Evolutionary conservation across 1,140 invertebrate genomes (phyloP).

Genomic region (Cataglyphis hispanica): DNA sequence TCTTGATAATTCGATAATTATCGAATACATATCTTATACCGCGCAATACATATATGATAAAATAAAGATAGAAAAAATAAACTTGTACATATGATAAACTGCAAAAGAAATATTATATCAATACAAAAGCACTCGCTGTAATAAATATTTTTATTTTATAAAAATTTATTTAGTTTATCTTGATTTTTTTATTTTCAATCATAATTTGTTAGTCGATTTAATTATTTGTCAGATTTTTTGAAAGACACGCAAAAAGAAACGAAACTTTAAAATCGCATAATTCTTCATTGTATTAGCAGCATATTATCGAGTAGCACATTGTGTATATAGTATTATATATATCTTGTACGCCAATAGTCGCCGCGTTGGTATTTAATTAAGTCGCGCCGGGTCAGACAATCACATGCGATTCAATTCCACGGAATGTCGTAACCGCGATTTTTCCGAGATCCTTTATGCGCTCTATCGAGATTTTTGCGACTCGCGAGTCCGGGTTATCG

Average conservation of each 20-base stretch:
- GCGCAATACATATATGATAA: background rate
- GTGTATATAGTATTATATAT: background rate
- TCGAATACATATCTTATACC: background rate
- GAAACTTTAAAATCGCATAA: background rate
- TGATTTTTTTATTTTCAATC: background rate
- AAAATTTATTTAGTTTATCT: background rate
- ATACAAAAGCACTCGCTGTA: background rate
- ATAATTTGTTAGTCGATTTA: background rate
- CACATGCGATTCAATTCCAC: slow-evolving; percentile 46
- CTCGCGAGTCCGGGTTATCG: slow-evolving; percentile 45
- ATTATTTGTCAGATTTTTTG: background rate
- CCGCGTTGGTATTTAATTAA: slow-evolving; percentile 51
- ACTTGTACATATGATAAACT: background rate
- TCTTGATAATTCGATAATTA: slow-evolving; percentile 43
- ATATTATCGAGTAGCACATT: background rate
- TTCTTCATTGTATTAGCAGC: background rate
- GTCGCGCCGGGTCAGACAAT: slow-evolving; percentile 44
- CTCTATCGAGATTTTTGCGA: slow-evolving; percentile 15
- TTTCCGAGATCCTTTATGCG: slow-evolving; percentile 15
- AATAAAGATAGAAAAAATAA: background rate
- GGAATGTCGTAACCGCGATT: slow-evolving; percentile 24
- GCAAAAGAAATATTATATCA: background rate
- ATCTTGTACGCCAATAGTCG: background rate
- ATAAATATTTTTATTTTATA: background rate
- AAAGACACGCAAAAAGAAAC: background rate